Evolutionary conservation across 2,888 invertebrate genomes (phyloP).

Genomic region (Stratiomys singularior): DNA sequence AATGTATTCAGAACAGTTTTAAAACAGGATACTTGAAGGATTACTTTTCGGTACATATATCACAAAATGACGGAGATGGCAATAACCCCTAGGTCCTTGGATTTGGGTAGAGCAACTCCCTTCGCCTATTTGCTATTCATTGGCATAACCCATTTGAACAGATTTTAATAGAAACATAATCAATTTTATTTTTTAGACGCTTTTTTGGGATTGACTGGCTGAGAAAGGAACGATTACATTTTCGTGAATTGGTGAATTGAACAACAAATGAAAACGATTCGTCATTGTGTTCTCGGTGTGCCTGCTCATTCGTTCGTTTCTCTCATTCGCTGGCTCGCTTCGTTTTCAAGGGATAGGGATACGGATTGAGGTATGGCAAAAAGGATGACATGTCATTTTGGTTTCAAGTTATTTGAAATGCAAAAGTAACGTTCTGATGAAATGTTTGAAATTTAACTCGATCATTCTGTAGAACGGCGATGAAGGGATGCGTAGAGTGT

Average conservation of each 20-base stretch:
- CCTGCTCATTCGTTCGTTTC: not conserved
- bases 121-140: slow-evolving; percentile 40
- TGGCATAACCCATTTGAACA: slow-evolving; percentile 46
- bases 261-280: slow-evolving; percentile 51
- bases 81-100: not conserved
- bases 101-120: not conserved
- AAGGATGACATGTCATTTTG: slow-evolving; percentile 44
- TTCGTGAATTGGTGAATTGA: slow-evolving; percentile 44
- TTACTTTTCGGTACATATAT: not conserved
- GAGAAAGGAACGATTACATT: slow-evolving; percentile 51
- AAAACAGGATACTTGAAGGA: slow-evolving; percentile 28
- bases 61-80: slow-evolving; percentile 8
- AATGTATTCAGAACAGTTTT: slow-evolving; percentile 15
- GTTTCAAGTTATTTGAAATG: slow-evolving; percentile 36
- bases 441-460: slow-evolving; percentile 3
- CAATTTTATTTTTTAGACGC: slow-evolving; percentile 52
- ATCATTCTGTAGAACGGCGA: too few species aligned
- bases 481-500: too few species aligned
- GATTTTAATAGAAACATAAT: slow-evolving; percentile 53
- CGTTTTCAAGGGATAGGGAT: not conserved
- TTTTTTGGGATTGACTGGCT: slow-evolving; percentile 41
- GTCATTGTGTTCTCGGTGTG: slow-evolving; percentile 50
- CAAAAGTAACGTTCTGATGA: slow-evolving; percentile 35
- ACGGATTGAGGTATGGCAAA: not conserved
- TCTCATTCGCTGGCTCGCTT: not conserved